Evolutionary conservation across 37 sponge, comb jelly and placozoan genomes (phyloP), one percentile per base, ranked within the genome.

Genomic region (Haliclona indistincta): DNA sequence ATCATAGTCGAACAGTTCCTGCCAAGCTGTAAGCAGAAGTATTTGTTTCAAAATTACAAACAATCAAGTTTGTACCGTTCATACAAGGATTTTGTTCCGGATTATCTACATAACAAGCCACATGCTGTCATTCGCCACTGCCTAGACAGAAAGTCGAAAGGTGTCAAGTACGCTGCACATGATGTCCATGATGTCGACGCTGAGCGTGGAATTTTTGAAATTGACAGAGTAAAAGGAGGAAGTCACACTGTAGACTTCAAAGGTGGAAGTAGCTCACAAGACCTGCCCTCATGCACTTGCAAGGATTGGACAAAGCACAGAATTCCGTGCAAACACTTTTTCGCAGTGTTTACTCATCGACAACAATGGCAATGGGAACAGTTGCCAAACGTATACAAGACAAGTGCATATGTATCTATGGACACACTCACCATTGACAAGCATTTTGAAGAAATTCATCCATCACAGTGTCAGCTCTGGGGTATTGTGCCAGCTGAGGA

Each of bases 301-400:
- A 43, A 61, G 29, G 64, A 75, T 63, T 75, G 76, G 76, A 62
- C 7, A 6, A 29, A 43, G 22, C 44, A 26, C 43, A 23, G 63
- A 1, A 13, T 75, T 4, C 76, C 64, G 26, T 75, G 76, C 64
- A 75, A 75, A 43, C 76, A 75, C 53, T 61, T 74, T 22, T 75
- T 75, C 63, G 64, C 76, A 10, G 33, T 75, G 7, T 75, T 75
- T 63, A 22, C 13, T 11, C 64, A 40, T 26, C n/a, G 10, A 13
- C 25, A 44, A 63, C 1, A 3, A 19, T 75, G 76, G 76, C 25
- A 42, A 11, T 75, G 76, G 76, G 22, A 60, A 7, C 17, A 41
- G 30, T 38, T 75, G 20, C 76, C 76, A 0, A 38, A 62, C 8
- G 22, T 5, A 20, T 75, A 75, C 28, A 47, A 35, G 5, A 36